Conservation (phyloP, 1,140 invertebrate species). For the Pseudachorutes palmiensis region DNA sequence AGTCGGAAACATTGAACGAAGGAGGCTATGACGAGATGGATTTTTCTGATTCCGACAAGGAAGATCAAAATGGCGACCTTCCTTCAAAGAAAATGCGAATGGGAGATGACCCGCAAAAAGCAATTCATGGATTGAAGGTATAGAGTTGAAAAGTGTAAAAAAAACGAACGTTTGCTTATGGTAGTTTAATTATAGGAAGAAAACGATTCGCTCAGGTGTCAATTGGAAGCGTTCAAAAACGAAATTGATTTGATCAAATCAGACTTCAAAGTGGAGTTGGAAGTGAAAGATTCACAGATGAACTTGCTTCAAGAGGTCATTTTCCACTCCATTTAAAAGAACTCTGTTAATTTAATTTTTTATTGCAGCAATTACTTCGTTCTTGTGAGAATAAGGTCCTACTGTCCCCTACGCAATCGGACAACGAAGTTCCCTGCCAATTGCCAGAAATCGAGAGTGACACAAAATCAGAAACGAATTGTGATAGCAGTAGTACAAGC, state of each 20-base stretch:
- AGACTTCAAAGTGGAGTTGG: slow-evolving; percentile 58
- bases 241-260: slow-evolving; percentile 61
- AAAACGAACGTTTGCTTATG: neutral
- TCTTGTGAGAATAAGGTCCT: neutral
- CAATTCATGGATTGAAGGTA: too few species aligned
- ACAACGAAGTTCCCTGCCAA: neutral
- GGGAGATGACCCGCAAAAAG: too few species aligned
- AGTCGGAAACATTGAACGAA: neutral
- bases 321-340: neutral
- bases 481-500: slow-evolving; percentile 28
- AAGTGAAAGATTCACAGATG: slow-evolving; percentile 62
- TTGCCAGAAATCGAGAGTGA: too few species aligned
- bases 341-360: slow-evolving; percentile 1
- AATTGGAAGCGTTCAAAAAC: slow-evolving; percentile 89
- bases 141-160: neutral
- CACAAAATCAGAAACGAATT: slow-evolving; percentile 7
- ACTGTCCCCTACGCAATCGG: slow-evolving; percentile 11
- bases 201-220: slow-evolving; percentile 81
- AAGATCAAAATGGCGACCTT: slow-evolving; percentile 30
- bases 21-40: neutral
- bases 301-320: slow-evolving; percentile 63
- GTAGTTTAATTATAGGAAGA: slow-evolving; percentile 55
- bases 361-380: neutral
- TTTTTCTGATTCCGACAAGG: neutral
- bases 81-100: slow-evolving; percentile 45